Conservation (phyloP, 2,888 invertebrate genomes). For the Noctua pronuba region DNA sequence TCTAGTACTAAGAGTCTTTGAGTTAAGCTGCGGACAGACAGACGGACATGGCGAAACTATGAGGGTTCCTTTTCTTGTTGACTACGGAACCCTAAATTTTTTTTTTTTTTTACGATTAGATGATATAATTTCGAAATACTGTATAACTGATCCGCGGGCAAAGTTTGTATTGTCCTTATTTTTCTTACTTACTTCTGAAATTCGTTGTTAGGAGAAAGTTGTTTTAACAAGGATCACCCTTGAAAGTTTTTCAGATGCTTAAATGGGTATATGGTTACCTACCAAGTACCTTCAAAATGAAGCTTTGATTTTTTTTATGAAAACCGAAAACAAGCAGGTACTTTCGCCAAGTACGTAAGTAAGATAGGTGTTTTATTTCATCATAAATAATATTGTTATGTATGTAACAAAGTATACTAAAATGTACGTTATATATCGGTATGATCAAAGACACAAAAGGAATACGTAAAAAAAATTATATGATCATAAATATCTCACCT, state of each 20-base stretch:
- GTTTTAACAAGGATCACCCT: conserved; percentile 32
- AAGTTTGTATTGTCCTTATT: conserved; percentile 12
- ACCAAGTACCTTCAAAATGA: too few species aligned
- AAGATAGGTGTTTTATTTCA: background rate
- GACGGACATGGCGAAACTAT: too few species aligned
- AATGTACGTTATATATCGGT: background rate
- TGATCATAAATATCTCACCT: conserved; percentile 12
- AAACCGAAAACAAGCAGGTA: too few species aligned
- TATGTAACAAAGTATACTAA: background rate
- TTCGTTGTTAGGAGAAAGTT: conserved; percentile 23
- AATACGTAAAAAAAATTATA: background rate
- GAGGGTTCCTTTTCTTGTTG: too few species aligned
- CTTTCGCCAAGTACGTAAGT: background rate
- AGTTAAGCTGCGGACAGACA: too few species aligned
- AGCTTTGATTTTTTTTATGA: background rate
- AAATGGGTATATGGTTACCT: background rate
- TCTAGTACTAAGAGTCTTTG: too few species aligned
- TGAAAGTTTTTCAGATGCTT: conserved; percentile 15
- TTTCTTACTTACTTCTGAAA: conserved; percentile 18
- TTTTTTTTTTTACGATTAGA: background rate
- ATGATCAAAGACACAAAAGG: conserved; percentile 2
- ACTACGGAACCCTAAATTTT: too few species aligned
- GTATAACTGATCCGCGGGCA: background rate
- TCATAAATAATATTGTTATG: too few species aligned
- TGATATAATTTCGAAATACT: background rate